Percentiles rank a stretch among this genome's conserved stretches.
Evolutionary conservation across 1,140 invertebrate species (phyloP).

Genomic region (Ceratosolen fusciceps): DNA sequence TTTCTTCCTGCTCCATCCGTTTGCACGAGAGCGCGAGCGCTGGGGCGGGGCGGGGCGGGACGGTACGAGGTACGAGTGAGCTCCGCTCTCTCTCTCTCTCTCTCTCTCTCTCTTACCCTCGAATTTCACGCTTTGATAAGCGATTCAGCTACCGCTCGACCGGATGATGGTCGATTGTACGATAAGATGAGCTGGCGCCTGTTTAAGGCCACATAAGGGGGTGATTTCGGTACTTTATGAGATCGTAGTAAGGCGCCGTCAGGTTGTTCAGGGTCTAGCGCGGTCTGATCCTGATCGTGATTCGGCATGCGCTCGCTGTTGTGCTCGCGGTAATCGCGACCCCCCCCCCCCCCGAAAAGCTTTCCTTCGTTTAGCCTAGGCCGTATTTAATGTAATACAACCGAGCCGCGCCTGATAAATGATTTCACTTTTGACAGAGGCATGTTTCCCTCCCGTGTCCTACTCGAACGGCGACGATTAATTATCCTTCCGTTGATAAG

Average conservation of each 20-base stretch:
- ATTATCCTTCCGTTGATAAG: too few relatives aligned
- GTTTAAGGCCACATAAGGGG: slow-evolving; percentile 8
- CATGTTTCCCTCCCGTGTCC: neutral
- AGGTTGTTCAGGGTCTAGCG: neutral
- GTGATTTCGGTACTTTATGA: slow-evolving; percentile 19
- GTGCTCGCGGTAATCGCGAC: neutral
- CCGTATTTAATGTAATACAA: slow-evolving; percentile 1
- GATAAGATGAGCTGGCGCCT: slow-evolving; percentile 7
- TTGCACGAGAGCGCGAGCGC: slow-evolving; percentile 9
- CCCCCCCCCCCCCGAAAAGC: neutral
- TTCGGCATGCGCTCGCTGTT: neutral
- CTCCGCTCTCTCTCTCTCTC: neutral
- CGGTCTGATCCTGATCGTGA: slow-evolving; percentile 20
- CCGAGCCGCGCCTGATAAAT: neutral
- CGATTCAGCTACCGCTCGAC: neutral
- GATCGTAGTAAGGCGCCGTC: neutral
- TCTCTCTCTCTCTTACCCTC: neutral
- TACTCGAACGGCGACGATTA: neutral
- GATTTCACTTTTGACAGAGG: neutral
- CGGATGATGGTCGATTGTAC: slow-evolving; percentile 29
- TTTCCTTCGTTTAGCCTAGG: neutral
- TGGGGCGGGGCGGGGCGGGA: slow-evolving; percentile 5
- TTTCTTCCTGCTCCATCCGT: slow-evolving; percentile 5
- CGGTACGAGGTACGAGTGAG: neutral
- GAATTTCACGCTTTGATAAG: slow-evolving; percentile 43